Evolutionary conservation across 2,113 vertebrate species (phyloP).

Genomic region (Tupaia tana): DNA sequence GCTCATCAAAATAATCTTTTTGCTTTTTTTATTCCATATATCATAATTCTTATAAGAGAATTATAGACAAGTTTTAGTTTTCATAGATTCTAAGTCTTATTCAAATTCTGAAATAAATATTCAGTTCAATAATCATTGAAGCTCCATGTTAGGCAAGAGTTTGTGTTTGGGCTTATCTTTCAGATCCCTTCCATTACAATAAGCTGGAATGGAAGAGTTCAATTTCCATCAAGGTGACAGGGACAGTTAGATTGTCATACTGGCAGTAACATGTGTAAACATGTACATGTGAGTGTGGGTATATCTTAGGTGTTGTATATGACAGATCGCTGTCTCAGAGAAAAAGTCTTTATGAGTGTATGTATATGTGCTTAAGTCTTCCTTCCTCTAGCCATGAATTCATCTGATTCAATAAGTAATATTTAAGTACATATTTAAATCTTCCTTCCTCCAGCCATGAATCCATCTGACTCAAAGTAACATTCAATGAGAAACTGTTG

Average conservation of each 20-base stretch:
- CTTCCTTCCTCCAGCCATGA: too few relatives aligned
- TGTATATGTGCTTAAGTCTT: not conserved
- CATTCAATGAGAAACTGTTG: too few relatives aligned
- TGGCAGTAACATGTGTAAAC: not conserved
- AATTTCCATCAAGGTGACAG: not conserved
- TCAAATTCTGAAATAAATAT: slow-evolving; percentile 62
- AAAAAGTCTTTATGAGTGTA: not conserved
- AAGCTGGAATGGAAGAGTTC: not conserved
- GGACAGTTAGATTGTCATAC: not conserved
- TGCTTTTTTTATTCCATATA: not conserved
- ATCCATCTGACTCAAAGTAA: too few relatives aligned
- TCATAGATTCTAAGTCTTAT: slow-evolving; percentile 45
- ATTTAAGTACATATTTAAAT: too few relatives aligned
- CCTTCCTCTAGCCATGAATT: not conserved
- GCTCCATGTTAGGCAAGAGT: not conserved
- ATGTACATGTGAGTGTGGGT: not conserved
- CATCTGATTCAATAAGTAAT: not conserved
- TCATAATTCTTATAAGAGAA: slow-evolving; percentile 48
- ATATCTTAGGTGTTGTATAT: not conserved
- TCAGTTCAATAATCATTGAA: slow-evolving; percentile 27
- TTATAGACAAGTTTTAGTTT: slow-evolving; percentile 48
- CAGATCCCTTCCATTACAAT: not conserved
- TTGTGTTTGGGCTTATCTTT: slow-evolving; percentile 26
- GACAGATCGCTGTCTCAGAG: not conserved
- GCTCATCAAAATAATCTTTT: slow-evolving; percentile 52